Conservation (phyloP, 2,888 invertebrate species). For the Mantis religiosa region DNA sequence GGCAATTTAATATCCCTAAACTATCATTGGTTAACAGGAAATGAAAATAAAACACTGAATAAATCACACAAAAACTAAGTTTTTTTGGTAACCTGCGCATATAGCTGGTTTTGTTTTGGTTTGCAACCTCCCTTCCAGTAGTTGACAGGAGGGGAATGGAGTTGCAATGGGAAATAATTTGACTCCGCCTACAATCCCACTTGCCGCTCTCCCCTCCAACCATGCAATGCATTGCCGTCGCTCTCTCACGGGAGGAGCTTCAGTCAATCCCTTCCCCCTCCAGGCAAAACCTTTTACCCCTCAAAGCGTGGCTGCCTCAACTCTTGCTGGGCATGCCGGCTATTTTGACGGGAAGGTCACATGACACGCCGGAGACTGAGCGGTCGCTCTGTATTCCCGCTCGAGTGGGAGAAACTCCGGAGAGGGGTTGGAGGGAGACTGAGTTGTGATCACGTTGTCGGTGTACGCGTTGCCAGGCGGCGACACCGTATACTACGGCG, state of each 20-base stretch:
- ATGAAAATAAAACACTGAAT: neutral
- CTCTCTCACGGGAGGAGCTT: neutral
- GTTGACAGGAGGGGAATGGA: neutral
- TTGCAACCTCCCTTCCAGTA: neutral
- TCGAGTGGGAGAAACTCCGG: slow-evolving; percentile 32
- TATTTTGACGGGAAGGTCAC: slow-evolving; percentile 83
- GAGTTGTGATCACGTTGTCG: neutral
- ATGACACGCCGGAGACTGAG: slow-evolving; percentile 39
- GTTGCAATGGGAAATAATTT: slow-evolving; percentile 33
- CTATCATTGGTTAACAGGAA: too few relatives aligned
- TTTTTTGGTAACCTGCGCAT: too few relatives aligned
- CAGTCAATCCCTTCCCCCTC: neutral
- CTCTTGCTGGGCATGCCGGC: slow-evolving; percentile 45
- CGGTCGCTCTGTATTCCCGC: slow-evolving; percentile 28
- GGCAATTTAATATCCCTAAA: too few relatives aligned
- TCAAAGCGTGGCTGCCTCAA: neutral
- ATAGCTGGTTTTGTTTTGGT: neutral
- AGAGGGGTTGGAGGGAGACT: slow-evolving; percentile 23
- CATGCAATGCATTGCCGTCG: neutral
- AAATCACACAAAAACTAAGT: neutral
- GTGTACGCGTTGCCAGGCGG: slow-evolving; percentile 31
- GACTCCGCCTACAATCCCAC: neutral
- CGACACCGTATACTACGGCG: slow-evolving; percentile 29
- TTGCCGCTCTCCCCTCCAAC: neutral
- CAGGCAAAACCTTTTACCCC: neutral